Base-by-base conservation (phyloP, 2,888 invertebrate species). In the Ephialtes manifestator region DNA sequence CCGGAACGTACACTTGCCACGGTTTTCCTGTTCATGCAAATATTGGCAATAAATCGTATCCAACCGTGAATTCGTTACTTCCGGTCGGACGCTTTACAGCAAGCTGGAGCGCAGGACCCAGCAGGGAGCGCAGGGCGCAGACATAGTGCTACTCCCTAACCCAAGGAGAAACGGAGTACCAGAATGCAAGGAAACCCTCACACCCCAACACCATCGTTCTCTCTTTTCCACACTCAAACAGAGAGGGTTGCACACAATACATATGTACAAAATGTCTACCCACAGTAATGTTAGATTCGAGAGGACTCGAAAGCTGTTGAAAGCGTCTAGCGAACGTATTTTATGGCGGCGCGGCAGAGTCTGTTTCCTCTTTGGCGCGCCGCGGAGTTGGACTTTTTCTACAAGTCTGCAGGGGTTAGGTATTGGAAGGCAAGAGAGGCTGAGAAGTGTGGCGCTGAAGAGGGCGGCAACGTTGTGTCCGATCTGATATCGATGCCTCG, bases 41-140 rank as follows among this genome's bases (percentile, higher is more conserved):
- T 91, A 90, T 84, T 39, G 86, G 86, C 90, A 88, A 93, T 93
- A 93, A 93, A 93, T 93, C 90, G 87, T 88, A 90, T 90, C 90
- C 88, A 89, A 89, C 90, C 89, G 88, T 90, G 92, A 92, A 93
- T 93, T 91, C 90, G 92, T 92, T 92, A 89, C 90, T 93, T 93
- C 91, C 92, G 90, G 89, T 88, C 87, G 90, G 89, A 88, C 91
- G 92, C 89, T 83, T 89, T 84, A 77, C 81, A 83, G 87, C 87
- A 67, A 82, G 79, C 84, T 63, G 51, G 63, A 68, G 71, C 77
- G 68, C 65, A 70, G 60, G n/a, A 18, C 65, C 74, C 51, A 65
- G 67, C 58, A 28, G 43, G 48, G 80, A 71, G 65, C 65, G 71
- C 76, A 76, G 77, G 63, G 78, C 51, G 43, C 39, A 71, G 63